A percentile compares a stretch with the other conserved stretches of the same genome.
These are phyloP conservation scores for Papilio dardanus DNA, from an alignment of 1,140 invertebrate genomes.

Conservation along the genomic window DNA sequence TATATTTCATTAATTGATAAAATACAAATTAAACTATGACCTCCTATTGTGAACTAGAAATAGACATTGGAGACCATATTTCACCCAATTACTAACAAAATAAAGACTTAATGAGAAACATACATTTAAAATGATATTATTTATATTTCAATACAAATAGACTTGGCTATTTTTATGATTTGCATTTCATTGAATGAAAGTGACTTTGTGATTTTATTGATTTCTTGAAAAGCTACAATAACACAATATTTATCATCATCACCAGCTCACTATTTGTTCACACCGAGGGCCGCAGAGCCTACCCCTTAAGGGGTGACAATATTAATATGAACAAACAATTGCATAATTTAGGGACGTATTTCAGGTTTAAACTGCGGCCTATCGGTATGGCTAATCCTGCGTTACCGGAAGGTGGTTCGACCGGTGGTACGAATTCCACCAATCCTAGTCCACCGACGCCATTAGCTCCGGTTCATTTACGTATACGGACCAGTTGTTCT, in stretches of 20 bases:
- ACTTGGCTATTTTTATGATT: not conserved
- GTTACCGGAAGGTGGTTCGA: conserved; percentile 73
- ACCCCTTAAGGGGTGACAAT: no score
- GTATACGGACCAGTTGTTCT: conserved; percentile 66
- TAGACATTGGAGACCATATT: no score
- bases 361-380: conserved; percentile 71
- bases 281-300: no score
- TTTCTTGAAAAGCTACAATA: not conserved
- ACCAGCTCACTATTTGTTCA: not conserved
- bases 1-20: no score
- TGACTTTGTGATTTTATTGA: no score
- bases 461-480: conserved; percentile 58
- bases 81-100: no score
- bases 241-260: no score
- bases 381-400: conserved; percentile 75
- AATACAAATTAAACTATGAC: no score
- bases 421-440: conserved; percentile 78
- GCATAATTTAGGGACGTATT: conserved; percentile 37
- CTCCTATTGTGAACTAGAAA: no score
- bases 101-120: no score
- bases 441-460: conserved; percentile 63
- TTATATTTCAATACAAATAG: not conserved
- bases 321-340: no score
- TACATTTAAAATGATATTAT: not conserved
- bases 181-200: not conserved